Evolutionary conservation across 2,888 invertebrate genomes (phyloP).

Genomic region (Lasioglossum vierecki): DNA sequence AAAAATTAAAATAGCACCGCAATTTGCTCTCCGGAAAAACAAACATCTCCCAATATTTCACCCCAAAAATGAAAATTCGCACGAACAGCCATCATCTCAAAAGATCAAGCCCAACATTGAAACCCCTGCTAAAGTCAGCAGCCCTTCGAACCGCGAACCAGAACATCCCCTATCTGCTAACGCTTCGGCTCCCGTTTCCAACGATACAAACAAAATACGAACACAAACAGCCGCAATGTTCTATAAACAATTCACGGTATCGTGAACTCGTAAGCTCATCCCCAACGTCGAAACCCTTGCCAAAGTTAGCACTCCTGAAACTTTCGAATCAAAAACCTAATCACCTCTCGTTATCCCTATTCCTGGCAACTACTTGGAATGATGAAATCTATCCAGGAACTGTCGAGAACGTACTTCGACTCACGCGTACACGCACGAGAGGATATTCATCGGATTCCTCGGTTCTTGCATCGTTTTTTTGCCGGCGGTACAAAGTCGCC

Average conservation of each 20-base stretch:
- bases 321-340: background rate
- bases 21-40: too few species aligned
- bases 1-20: background rate
- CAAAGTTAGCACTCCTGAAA: background rate
- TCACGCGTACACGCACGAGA: background rate
- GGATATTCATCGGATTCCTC: constrained; percentile 4
- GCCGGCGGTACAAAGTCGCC: constrained; percentile 37
- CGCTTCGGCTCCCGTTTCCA: background rate
- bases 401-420: background rate
- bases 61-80: background rate
- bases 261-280: background rate
- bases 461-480: background rate
- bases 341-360: background rate
- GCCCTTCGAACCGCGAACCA: background rate
- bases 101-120: background rate
- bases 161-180: background rate
- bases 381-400: background rate
- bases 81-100: background rate
- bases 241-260: background rate
- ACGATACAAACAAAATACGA: too few species aligned
- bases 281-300: background rate
- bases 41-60: background rate
- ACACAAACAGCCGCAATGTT: background rate
- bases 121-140: background rate
- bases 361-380: background rate